Conservation (phyloP, 2,888 invertebrate genomes). For the Crematogaster levior region DNA sequence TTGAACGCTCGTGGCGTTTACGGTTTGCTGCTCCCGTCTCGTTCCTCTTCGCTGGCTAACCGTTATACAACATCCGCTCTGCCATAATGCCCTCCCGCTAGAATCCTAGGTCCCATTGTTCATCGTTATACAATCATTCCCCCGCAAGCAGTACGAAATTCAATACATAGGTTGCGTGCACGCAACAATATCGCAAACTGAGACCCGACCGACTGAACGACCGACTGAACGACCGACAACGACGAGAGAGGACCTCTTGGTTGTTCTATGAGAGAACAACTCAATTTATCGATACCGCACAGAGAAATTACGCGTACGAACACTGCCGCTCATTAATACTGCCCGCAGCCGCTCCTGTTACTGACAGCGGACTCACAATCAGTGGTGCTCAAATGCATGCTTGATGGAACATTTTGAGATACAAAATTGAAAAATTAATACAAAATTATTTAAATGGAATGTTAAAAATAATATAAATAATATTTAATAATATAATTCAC, state of each 20-base stretch:
- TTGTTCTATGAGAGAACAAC: constrained; percentile 48
- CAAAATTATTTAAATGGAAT: background rate
- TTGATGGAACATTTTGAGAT: background rate
- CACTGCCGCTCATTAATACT: constrained; percentile 39
- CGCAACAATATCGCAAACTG: constrained; percentile 57
- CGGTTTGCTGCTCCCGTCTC: constrained; percentile 83
- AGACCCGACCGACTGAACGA: constrained; percentile 38
- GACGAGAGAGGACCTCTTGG: constrained; percentile 33
- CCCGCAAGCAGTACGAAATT: constrained; percentile 75
- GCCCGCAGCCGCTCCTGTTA: constrained; percentile 17
- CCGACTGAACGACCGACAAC: constrained; percentile 22
- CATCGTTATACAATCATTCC: constrained; percentile 83
- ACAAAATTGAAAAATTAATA: background rate
- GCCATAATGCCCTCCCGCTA: constrained; percentile 81
- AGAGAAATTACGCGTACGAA: constrained; percentile 32
- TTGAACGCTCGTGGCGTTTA: constrained; percentile 82
- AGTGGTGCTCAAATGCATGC: constrained; percentile 25
- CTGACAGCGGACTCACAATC: background rate
- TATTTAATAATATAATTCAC: background rate
- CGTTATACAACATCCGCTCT: constrained; percentile 86
- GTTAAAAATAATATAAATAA: background rate
- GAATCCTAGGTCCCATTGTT: constrained; percentile 83
- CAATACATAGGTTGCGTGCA: constrained; percentile 69
- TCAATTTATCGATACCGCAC: constrained; percentile 67
- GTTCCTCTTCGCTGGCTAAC: constrained; percentile 86